Base-by-base conservation (phyloP, 2,888 invertebrate species). In the Agonopterix subpropinquella region DNA sequence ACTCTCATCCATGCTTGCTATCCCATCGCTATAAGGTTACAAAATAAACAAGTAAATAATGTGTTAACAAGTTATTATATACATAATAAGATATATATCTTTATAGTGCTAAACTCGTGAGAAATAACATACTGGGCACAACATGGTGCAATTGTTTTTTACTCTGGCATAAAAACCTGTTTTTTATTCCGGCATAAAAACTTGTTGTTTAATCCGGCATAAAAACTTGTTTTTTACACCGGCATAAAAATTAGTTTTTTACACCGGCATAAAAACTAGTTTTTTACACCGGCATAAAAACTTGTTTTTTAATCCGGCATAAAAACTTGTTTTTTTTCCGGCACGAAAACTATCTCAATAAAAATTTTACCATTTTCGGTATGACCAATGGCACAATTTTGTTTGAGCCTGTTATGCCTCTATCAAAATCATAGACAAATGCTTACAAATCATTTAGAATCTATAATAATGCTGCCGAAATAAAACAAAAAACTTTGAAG, bases 1-100 rank as follows among this genome's bases (percentile, higher is more conserved):
- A n/a, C 70, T 61, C 66, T 71, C 77, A 73, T 76, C 73, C 76
- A 76, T 73, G 81, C 80, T 72, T 70, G 74, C 77, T 39, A 76
- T 67, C 72, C 70, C 75, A 73, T 76, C 70, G 69, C 74, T 77
- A 75, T 67, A 72, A 73, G 64, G 70, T 67, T 78, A 77, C 68
- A 77, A 80, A 78, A 75, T 70, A 71, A 75, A 73, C 70, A 69
- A 73, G 67, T 66, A 76, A 76, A 79, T 68, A 74, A 65, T 65
- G 64, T 65, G 73, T 73, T 77, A 81, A 82, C 79, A 78, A 78
- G 67, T 71, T 75, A 28, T 28, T 28, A 75, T 71, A 73, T 75
- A 76, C 58, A 75, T 70, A 73, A 68, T 28, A 28, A 28, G 28
- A 72, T 67, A 67, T 61, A 65, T 62, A 65, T 53, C 53, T 39